Base-by-base conservation (phyloP, 2,888 invertebrate genomes). In the Aleiodes alternator region DNA sequence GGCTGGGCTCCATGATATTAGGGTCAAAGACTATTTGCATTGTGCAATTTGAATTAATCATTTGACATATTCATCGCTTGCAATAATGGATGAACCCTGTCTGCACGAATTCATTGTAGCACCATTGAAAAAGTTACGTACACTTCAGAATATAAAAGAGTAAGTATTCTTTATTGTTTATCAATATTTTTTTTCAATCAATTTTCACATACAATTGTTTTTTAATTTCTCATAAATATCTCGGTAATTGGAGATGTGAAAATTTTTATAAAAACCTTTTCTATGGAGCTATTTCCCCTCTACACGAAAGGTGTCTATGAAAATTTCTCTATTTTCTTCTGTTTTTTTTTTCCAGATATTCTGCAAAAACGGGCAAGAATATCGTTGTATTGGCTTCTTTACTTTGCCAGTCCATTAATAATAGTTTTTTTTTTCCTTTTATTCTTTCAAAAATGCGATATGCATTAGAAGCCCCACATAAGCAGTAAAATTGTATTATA, bases 101-200 rank as follows among this genome's bases (percentile, higher is more conserved):
- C 80, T 85, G 75, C 86, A 84, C 80, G 86, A 87, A 78, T 82
- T 88, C 72, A 79, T 86, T 79, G 81, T 84, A 51, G 82, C 86
- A 71, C 84, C 87, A 38, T 82, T 88, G 80, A 87, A 88, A 82
- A 88, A 86, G 80, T 77, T 87, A 71, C 82, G 88, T 61, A 86
- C 84, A 79, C 82, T 88, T 59, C 86, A 84, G 73, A 87, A 87
- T 76, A 84, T 89, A 76, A 88, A 85, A 85, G 84, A 88, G 89
- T 88, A 86, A 89, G 87, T 14, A 43, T 51, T 53, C 16, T 55
- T 64, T 50, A 53, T 69, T 50, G 12, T 31, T 53, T 38, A 29
- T 23, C 23, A 51, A 34, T 61, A 8, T 23, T 38, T 64, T 59
- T 31, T 69, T 76, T 71, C 23, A 50, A 53, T 66, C n/a, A 57